These are phyloP conservation scores for Cyclargus thomasi DNA, from an alignment of 1,140 invertebrate species.

Conservation along the genomic window DNA sequence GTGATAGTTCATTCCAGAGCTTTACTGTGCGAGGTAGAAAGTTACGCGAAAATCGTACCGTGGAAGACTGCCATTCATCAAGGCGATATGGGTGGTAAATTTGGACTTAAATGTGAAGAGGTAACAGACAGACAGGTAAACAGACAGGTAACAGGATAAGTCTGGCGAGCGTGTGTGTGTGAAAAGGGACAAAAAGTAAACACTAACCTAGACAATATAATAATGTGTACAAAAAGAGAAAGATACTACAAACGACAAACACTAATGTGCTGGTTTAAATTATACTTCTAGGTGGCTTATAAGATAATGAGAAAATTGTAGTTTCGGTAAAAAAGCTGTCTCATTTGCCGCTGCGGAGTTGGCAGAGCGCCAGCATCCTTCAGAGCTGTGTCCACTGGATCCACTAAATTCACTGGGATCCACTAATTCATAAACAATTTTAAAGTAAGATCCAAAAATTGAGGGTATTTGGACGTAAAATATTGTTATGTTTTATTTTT, in stretches of 20 bases:
- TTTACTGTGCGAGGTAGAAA: too few species aligned
- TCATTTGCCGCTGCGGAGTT: neutral
- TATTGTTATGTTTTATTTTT: too few species aligned
- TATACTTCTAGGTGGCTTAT: neutral
- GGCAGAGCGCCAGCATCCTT: neutral
- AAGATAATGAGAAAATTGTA: conserved; percentile 3
- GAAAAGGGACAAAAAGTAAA: too few species aligned
- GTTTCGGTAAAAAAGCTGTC: neutral
- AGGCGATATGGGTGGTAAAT: too few species aligned
- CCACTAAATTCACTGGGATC: neutral
- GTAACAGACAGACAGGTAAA: too few species aligned
- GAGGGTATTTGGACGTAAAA: neutral
- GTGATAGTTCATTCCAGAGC: too few species aligned
- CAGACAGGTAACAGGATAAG: too few species aligned
- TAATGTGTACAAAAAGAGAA: neutral
- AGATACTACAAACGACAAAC: neutral
- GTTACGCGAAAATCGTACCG: too few species aligned
- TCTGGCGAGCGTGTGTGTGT: too few species aligned
- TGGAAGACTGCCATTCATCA: too few species aligned
- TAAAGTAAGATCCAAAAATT: neutral
- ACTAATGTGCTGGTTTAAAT: neutral
- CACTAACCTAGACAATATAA: too few species aligned
- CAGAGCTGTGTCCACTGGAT: neutral
- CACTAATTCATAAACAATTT: conserved; percentile 3
- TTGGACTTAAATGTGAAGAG: too few species aligned